Evolutionary conservation across 2,113 vertebrate genomes (phyloP).

Genomic region (Podilymbus podiceps): DNA sequence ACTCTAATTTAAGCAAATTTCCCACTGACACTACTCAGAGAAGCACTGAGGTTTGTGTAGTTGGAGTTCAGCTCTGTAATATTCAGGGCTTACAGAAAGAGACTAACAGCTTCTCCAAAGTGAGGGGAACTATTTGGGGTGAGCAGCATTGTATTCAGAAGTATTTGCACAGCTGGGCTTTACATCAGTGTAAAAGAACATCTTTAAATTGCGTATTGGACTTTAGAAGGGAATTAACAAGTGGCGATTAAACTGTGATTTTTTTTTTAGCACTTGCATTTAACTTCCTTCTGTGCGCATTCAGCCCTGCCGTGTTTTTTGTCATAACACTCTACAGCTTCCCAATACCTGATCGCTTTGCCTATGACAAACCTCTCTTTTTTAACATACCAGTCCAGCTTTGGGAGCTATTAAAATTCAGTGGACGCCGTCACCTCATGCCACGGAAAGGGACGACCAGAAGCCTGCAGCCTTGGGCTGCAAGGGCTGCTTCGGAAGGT

Average conservation of each 20-base stretch:
- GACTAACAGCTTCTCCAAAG: not conserved
- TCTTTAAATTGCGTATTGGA: not conserved
- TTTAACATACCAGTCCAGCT: not conserved
- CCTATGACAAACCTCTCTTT: not conserved
- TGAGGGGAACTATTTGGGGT: not conserved
- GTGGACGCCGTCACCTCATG: not conserved
- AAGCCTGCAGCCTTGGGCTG: slow-evolving; percentile 1
- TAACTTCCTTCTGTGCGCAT: not conserved
- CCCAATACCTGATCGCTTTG: not conserved
- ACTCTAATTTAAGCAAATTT: not conserved
- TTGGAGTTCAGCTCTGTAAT: not conserved
- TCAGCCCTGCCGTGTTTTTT: not conserved
- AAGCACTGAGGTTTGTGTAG: not conserved
- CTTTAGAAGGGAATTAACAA: not conserved
- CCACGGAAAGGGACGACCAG: not conserved
- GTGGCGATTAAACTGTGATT: not conserved
- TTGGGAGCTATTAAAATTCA: not conserved
- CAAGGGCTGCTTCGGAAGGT: not conserved
- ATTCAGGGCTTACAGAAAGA: not conserved
- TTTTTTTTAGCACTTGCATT: not conserved
- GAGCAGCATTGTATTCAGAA: not conserved
- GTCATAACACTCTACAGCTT: not conserved
- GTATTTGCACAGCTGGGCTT: not conserved
- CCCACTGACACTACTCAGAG: not conserved
- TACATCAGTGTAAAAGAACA: not conserved